Conservation (phyloP, 1,140 invertebrate species). For the Ips typographus region DNA sequence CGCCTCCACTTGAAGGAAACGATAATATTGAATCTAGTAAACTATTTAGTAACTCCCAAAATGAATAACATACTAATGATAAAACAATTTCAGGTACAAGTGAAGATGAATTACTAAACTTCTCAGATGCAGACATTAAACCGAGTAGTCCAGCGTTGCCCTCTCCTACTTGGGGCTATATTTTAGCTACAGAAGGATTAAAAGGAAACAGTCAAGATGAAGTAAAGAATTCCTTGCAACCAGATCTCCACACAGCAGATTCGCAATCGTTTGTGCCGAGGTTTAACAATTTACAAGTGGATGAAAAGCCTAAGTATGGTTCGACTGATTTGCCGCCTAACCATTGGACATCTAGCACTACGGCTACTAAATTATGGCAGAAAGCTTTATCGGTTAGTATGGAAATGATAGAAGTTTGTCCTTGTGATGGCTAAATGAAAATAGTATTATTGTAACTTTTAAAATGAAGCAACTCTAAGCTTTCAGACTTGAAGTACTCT, state of each 20-base stretch:
- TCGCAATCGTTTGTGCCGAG: conserved; percentile 47
- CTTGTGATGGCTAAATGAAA: neutral
- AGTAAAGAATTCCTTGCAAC: conserved; percentile 42
- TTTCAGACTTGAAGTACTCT: no score
- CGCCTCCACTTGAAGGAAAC: conserved; percentile 54
- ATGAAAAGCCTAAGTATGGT: conserved; percentile 27
- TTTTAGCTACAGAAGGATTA: conserved; percentile 40
- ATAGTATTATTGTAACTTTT: neutral
- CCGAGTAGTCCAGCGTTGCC: conserved; percentile 42
- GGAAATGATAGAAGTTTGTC: neutral
- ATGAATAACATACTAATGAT: conserved; percentile 42
- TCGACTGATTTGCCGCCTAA: conserved; percentile 44
- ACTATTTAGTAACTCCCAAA: neutral
- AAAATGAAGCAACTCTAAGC: no score
- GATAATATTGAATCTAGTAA: conserved; percentile 32
- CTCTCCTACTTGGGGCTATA: conserved; percentile 46
- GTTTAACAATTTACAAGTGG: conserved; percentile 43
- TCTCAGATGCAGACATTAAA: conserved; percentile 64
- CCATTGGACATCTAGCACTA: conserved; percentile 59
- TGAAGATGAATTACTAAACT: conserved; percentile 74
- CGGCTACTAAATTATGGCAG: conserved; percentile 62
- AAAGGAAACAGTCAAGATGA: conserved; percentile 29
- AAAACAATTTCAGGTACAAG: conserved; percentile 43
- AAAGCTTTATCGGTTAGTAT: conserved; percentile 60
- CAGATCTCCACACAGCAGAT: conserved; percentile 45